Conservation (phyloP, 2,113 vertebrate species). For the Chroicocephalus ridibundus region DNA sequence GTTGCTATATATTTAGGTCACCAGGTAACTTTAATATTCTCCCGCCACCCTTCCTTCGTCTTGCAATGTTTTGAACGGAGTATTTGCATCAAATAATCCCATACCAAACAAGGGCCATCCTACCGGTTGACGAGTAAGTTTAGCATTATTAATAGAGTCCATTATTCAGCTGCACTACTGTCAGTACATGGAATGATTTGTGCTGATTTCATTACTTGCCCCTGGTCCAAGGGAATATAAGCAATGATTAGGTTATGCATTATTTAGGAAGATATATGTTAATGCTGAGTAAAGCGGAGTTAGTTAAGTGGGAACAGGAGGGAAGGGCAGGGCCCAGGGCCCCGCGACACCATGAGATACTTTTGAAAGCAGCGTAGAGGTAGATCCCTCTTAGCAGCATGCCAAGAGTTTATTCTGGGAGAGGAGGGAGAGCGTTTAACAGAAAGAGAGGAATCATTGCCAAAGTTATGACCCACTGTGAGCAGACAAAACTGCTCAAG, state of each 20-base stretch:
- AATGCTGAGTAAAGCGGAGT: conserved; percentile 15
- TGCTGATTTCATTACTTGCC: conserved; percentile 48
- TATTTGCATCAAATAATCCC: background rate
- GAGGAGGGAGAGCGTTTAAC: background rate
- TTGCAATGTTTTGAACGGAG: background rate
- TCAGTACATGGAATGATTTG: conserved; percentile 40
- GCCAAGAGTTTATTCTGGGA: background rate
- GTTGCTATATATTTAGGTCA: background rate
- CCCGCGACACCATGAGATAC: rapidly evolving
- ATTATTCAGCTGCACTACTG: conserved; percentile 37
- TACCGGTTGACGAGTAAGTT: background rate
- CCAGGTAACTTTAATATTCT: background rate
- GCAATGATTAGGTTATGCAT: conserved; percentile 58
- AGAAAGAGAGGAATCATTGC: background rate
- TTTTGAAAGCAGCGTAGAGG: background rate
- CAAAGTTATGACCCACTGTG: background rate
- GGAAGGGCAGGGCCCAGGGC: background rate
- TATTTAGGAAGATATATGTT: conserved; percentile 58
- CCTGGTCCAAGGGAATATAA: conserved; percentile 24
- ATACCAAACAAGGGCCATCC: background rate
- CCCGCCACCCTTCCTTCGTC: background rate
- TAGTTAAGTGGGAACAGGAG: background rate
- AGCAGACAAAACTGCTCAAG: background rate
- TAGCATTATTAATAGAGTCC: conserved; percentile 7
- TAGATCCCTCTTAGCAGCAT: background rate